Percentiles rank a stretch among this genome's conserved stretches.
These are phyloP conservation scores for Drosophila melanosoma DNA, from an alignment of 2,888 invertebrate genomes.

Conservation along the genomic window DNA sequence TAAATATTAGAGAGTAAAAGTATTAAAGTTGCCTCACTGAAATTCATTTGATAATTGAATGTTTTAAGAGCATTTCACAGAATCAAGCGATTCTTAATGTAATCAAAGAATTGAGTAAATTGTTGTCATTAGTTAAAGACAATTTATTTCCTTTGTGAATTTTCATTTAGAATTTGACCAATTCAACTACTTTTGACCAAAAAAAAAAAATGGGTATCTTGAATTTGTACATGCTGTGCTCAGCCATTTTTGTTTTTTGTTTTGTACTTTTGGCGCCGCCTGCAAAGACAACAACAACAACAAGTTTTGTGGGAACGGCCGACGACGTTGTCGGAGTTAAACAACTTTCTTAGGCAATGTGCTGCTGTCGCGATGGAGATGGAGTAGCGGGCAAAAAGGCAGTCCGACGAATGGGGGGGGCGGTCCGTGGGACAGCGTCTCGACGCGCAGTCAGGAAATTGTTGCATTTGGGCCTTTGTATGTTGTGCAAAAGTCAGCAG, in stretches of 20 bases:
- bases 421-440: slow-evolving; percentile 9
- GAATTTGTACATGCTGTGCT: neutral
- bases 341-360: slow-evolving; percentile 76
- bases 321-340: slow-evolving; percentile 70
- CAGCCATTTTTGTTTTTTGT: slow-evolving; percentile 43
- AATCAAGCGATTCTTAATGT: neutral
- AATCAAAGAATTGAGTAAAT: neutral
- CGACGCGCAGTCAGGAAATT: slow-evolving; percentile 71
- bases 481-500: slow-evolving; percentile 76
- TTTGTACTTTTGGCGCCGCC: slow-evolving; percentile 66
- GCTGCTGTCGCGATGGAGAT: slow-evolving; percentile 30
- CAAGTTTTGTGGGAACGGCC: slow-evolving; percentile 47
- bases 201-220: slow-evolving; percentile 14
- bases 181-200: neutral
- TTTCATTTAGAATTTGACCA: neutral
- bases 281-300: slow-evolving; percentile 74
- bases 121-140: neutral
- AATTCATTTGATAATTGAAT: neutral
- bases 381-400: slow-evolving; percentile 4
- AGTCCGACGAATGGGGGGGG: neutral
- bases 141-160: neutral
- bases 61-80: neutral
- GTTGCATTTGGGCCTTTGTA: slow-evolving; percentile 73
- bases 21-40: neutral
- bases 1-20: neutral